Evolutionary conservation across 2,113 vertebrate species (phyloP).

Genomic region (Leucosticte australis): DNA sequence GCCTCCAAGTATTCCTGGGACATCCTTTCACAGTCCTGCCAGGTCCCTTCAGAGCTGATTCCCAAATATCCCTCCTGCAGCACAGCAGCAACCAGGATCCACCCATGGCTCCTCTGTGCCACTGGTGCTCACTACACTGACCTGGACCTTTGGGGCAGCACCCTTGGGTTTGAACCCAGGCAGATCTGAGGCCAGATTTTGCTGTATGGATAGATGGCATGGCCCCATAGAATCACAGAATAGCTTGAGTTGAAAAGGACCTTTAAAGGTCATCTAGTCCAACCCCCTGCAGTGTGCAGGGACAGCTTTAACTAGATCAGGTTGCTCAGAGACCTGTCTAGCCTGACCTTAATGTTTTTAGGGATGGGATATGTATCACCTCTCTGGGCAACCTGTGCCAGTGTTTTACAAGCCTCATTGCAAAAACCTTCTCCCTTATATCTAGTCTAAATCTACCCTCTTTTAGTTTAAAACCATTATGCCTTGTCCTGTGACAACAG

Average conservation of each 20-base stretch:
- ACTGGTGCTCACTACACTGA: background rate
- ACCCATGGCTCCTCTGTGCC: rapidly evolving
- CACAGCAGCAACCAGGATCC: background rate
- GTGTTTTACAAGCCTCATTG: background rate
- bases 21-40: background rate
- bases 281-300: background rate
- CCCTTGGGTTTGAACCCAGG: rapidly evolving
- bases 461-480: background rate
- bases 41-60: background rate
- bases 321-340: background rate
- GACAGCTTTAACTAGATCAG: background rate
- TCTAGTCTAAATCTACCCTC: background rate
- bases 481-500: background rate
- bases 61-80: background rate
- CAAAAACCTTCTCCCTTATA: background rate
- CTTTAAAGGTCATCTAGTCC: background rate
- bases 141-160: background rate
- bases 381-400: background rate
- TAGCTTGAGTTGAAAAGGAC: background rate
- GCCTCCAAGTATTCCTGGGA: background rate
- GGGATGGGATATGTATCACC: background rate
- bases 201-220: background rate
- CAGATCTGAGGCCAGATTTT: background rate
- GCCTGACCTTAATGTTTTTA: background rate
- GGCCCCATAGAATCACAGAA: background rate